Conservation (phyloP, 92 coral and sea anemone genomes). For the Plumapathes pennacea region DNA sequence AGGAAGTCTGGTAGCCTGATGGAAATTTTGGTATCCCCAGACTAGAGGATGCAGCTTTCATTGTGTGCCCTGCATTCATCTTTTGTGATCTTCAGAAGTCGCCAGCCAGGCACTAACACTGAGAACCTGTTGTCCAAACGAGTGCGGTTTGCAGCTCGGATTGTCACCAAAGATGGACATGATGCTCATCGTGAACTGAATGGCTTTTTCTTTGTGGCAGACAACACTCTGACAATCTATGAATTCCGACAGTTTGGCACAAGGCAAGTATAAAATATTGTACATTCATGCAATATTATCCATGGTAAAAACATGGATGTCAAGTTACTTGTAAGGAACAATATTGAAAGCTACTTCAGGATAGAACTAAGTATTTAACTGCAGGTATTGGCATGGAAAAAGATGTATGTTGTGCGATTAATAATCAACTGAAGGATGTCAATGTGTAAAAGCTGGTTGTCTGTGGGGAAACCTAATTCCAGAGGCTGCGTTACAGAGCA, state of each 20-base stretch:
- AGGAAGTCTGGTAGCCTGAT: too few relatives aligned
- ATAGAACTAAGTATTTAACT: neutral
- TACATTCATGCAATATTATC: too few relatives aligned
- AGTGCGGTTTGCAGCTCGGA: constrained; percentile 89
- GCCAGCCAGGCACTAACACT: constrained; percentile 68
- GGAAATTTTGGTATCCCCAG: too few relatives aligned
- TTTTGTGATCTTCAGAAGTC: constrained; percentile 35
- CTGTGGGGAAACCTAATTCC: too few relatives aligned
- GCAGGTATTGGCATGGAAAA: too few relatives aligned
- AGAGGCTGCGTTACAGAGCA: too few relatives aligned
- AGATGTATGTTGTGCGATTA: too few relatives aligned
- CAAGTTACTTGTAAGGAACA: neutral
- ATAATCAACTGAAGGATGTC: too few relatives aligned
- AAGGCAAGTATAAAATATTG: constrained; percentile 69
- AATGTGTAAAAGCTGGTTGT: too few relatives aligned
- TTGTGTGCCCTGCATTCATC: too few relatives aligned
- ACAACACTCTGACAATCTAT: constrained; percentile 86
- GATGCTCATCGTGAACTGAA: constrained; percentile 95
- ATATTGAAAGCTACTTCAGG: neutral
- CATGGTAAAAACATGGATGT: neutral
- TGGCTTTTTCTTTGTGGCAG: constrained; percentile 93
- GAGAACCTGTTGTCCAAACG: constrained; percentile 83
- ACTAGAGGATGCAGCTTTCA: too few relatives aligned
- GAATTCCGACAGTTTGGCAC: constrained; percentile 99
- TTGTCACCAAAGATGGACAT: constrained; percentile 93